Percentiles rank a stretch among this genome's conserved stretches.
These are phyloP conservation scores for Urocynchramus pylzowi DNA, from an alignment of 2,113 vertebrate genomes.

Conservation along the genomic window DNA sequence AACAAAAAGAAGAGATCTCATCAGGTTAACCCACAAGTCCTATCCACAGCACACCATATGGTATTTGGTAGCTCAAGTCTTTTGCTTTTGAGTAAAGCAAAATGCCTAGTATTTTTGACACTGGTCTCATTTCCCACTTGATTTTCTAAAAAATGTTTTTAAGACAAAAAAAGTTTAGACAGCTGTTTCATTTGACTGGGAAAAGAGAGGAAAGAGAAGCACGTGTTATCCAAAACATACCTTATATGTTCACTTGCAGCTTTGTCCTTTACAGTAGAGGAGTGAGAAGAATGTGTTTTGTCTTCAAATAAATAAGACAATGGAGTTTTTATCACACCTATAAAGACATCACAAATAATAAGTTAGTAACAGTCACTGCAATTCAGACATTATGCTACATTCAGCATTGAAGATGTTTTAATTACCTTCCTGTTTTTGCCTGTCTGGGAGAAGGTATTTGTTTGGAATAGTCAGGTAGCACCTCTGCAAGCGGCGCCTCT, in stretches of 20 bases:
- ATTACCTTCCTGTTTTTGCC: conserved; percentile 88
- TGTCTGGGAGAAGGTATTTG: conserved; percentile 93
- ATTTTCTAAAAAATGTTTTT: not conserved
- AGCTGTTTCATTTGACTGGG: not conserved
- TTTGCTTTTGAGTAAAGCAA: not conserved
- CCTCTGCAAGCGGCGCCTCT: conserved; percentile 90
- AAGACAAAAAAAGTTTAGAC: not conserved
- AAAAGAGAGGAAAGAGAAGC: not conserved
- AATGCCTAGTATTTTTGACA: not conserved
- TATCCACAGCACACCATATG: not conserved
- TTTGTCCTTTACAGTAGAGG: conserved; percentile 98
- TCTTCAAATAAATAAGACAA: conserved; percentile 95
- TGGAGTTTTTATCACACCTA: conserved; percentile 83
- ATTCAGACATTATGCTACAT: not conserved
- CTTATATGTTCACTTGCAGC: conserved; percentile 97
- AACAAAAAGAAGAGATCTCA: not conserved
- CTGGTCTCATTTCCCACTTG: not conserved
- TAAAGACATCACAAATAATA: not conserved
- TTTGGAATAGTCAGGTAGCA: conserved; percentile 97
- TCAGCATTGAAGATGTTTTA: not conserved
- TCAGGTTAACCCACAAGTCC: not conserved
- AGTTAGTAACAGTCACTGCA: not conserved
- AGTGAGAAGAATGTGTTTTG: conserved; percentile 94
- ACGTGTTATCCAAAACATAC: conserved; percentile 61
- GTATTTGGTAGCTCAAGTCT: not conserved